Evolutionary conservation across 2,888 invertebrate genomes (phyloP), one percentile per base, ranked within the genome.

Genomic region (Hemithea aestivaria): DNA sequence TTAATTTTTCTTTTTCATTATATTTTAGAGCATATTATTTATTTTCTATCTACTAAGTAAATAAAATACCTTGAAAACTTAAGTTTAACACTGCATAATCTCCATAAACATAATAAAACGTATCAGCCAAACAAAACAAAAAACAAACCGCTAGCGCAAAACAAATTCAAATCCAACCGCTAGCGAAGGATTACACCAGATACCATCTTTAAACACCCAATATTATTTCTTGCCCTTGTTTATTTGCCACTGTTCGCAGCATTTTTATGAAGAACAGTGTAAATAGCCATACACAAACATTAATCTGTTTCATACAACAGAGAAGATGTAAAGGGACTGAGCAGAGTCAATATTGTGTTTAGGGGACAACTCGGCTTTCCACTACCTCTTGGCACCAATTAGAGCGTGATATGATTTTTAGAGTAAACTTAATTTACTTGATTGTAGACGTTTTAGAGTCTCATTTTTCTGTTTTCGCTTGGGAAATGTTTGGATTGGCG

Each of bases 271-370:
- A 82, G 80, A 75, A 76, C 77, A 62, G 76, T 68, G 74, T 68
- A 87, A 87, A 87, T 81, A 85, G 59, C 57, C 66, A 56, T 63
- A 73, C 61, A 79, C 81, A 85, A 87, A 85, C 85, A 87, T 83
- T 85, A 85, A 85, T 85, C 87, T 84, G 75, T 78, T 82, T 79
- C 76, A 81, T 77, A 81, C 79, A 83, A 80, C 83, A 74, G 72
- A 57, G 56, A 74, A 77, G 78, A 84, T 79, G 79, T 80, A 82
- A 78, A 78, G 83, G 81, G 81, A 73, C 75, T 45, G 33, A 62
- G 48, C 51, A 43, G 53, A 62, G 75, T 74, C 73, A 85, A 85
- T 85, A 80, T 87, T 87, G 62, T 79, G 67, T 75, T 80, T 75
- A 79, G 85, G 84, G 85, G 85, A 79, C 60, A 73, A 53, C 59